Evolutionary conservation across 2,797 vertebrate species (phyloP).

Genomic region (Phataginus tetradactyla): DNA sequence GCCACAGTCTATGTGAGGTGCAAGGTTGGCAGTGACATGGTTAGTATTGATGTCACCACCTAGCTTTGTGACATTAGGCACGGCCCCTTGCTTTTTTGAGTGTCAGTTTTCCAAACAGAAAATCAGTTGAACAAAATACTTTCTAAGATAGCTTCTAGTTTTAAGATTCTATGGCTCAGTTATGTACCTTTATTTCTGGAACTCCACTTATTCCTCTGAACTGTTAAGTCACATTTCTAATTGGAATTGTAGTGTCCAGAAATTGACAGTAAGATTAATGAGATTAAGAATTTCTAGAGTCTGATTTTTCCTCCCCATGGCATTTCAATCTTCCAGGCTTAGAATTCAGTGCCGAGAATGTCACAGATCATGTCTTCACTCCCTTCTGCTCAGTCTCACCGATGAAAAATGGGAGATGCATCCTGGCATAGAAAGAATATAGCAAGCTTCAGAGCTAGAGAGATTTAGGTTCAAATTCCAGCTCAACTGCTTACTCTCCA

Average conservation of each 20-base stretch:
- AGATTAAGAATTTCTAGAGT: not conserved
- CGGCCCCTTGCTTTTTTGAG: not conserved
- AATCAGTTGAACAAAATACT: not conserved
- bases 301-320: not conserved
- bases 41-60: not conserved
- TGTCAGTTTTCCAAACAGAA: slow-evolving; percentile 37
- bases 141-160: not conserved
- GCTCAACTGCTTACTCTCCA: not conserved
- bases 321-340: not conserved
- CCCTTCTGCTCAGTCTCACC: not conserved
- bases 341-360: not conserved
- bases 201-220: not conserved
- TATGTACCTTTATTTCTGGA: not conserved
- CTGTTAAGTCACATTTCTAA: not conserved
- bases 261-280: not conserved
- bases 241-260: not conserved
- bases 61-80: not conserved
- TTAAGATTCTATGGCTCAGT: not conserved
- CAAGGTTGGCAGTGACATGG: not conserved
- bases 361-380: not conserved
- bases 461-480: slow-evolving; percentile 12
- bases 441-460: not conserved
- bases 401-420: not conserved
- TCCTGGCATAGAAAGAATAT: not conserved
- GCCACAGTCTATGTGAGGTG: not conserved